Base-by-base conservation (phyloP, 2,797 vertebrate genomes). In the Eulemur coronatus region DNA sequence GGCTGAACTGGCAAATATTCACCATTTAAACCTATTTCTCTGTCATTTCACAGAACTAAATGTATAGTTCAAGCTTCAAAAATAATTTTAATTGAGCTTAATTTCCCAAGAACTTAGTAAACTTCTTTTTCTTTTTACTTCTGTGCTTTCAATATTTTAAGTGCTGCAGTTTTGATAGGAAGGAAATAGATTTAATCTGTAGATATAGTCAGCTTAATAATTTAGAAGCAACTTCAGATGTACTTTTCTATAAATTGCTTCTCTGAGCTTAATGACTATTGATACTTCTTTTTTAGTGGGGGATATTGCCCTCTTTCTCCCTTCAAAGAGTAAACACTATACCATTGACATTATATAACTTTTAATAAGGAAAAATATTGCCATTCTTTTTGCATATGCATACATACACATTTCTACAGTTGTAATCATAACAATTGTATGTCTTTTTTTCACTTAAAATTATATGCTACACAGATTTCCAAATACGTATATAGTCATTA, bases 101-200 rank as follows among this genome's bases (percentile, higher is more conserved):
- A 81, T 88, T 61, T 87, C 41, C 57, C 48, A 76, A 65, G 33
- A 69, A 95, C 33, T 92, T 82, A 14, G 69, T 7, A 78, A 18
- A 70, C 10, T 35, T 67, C 17, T 63, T 80, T 22, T 76, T 73
- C 14, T 50, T 82, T 96, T 79, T 59, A 73, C 18, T 72, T 50
- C 46, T 57, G n/a, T 79, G 35, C n/a, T 85, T 91, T 93, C 28
- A 88, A 9, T 96, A 85, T 88, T 81, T 92, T 89, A 82, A 94
- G 30, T 85, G 61, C 8, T 69, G 13, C 12, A 20, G 14, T 50
- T 96, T 84, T 86, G 85, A 69, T 75, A 70, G 35, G 43, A 92
- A 82, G 50, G 48, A 75, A 95, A 78, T 87, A 67, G 28, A 61
- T 63, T 84, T 91, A 50, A 26, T 86, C 33, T 93, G 38, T 38